Percentiles rank a stretch among this genome's conserved stretches.
These are phyloP conservation scores for Hemiscyllium ocellatum DNA, from an alignment of 2,113 vertebrate genomes.

Conservation along the genomic window DNA sequence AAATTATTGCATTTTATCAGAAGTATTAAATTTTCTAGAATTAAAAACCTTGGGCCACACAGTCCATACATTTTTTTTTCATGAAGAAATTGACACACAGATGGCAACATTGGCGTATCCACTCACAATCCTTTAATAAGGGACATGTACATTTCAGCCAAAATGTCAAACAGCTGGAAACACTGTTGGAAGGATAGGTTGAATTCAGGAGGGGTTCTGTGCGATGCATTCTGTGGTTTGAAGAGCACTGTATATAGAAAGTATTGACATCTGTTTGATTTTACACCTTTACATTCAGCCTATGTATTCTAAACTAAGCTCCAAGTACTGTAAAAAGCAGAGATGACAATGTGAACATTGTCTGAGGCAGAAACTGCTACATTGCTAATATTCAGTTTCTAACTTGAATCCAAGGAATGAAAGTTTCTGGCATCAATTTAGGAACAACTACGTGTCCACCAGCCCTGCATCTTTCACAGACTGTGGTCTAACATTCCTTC, in stretches of 20 bases:
- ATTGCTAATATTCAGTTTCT: conserved; percentile 16
- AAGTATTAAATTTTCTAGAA: background rate
- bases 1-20: background rate
- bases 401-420: conserved; percentile 34
- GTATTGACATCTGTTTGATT: background rate
- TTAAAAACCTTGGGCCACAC: background rate
- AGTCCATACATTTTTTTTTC: background rate
- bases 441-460: conserved; percentile 33
- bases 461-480: conserved; percentile 31
- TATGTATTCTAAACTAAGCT: background rate
- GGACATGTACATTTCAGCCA: conserved; percentile 9
- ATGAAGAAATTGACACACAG: conserved; percentile 22
- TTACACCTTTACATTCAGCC: background rate
- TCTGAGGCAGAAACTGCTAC: background rate
- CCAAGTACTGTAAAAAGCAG: background rate
- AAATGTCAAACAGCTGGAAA: conserved; percentile 32
- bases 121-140: conserved; percentile 6
- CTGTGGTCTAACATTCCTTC: conserved; percentile 32
- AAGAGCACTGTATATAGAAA: background rate
- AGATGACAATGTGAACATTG: conserved; percentile 28
- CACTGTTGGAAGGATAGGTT: background rate
- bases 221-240: background rate
- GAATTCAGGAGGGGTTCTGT: background rate
- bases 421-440: conserved; percentile 37
- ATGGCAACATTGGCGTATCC: conserved; percentile 19